phyloP scores from a whole-genome alignment of 2,113 vertebrate species.

The Corythornis madagascariensis region DNA sequence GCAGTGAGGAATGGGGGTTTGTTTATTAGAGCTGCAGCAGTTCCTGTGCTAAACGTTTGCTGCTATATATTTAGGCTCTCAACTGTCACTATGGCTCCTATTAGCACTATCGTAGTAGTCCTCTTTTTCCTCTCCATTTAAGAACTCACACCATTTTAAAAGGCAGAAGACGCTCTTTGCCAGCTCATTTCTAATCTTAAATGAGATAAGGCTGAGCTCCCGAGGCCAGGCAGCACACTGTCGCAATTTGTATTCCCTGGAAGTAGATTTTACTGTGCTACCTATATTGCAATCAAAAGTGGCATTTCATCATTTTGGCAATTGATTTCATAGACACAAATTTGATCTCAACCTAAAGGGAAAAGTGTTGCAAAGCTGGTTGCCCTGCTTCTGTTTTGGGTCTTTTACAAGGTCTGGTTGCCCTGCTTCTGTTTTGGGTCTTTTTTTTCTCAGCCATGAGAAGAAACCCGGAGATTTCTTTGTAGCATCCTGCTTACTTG shows the following conservation, averaged over 20 bases:
- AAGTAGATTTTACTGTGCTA: slow-evolving; percentile 10
- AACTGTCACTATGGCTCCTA: slow-evolving; percentile 17
- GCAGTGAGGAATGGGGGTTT: neutral
- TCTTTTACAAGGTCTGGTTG: neutral
- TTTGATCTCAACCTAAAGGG: neutral
- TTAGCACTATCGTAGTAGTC: slow-evolving; percentile 13
- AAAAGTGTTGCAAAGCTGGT: neutral
- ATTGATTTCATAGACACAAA: slow-evolving; percentile 20
- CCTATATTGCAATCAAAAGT: neutral
- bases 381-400: neutral
- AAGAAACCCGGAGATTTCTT: neutral
- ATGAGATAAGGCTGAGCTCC: slow-evolving; percentile 29
- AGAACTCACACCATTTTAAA: slow-evolving; percentile 62
- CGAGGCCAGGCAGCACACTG: neutral
- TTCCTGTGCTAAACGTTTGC: slow-evolving; percentile 17
- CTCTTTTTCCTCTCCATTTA: slow-evolving; percentile 43
- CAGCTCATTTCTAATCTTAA: slow-evolving; percentile 60
- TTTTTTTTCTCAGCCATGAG: neutral
- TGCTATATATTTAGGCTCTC: slow-evolving; percentile 40
- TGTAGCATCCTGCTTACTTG: neutral
- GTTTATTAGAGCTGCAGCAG: slow-evolving; percentile 39
- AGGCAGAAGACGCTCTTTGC: slow-evolving; percentile 26
- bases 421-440: neutral
- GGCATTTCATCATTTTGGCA: slow-evolving; percentile 45
- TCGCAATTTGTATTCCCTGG: neutral